These are phyloP conservation scores for Poeciliopsis presidionis DNA, from an alignment of 2,797 vertebrate species.

Conservation along the genomic window DNA sequence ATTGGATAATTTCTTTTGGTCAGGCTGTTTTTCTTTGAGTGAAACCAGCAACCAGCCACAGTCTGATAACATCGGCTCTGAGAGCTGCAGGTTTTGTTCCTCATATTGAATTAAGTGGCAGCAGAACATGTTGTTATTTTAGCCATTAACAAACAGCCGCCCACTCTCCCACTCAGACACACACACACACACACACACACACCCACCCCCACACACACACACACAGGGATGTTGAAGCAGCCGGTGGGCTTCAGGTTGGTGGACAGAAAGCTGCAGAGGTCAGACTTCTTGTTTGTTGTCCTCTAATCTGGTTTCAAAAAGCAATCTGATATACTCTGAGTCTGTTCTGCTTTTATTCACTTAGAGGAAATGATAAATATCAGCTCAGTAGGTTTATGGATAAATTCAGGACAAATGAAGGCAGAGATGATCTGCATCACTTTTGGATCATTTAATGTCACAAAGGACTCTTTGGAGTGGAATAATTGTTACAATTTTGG, in stretches of 20 bases:
- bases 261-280: constrained; percentile 13
- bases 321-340: background rate
- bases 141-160: constrained; percentile 36
- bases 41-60: constrained; percentile 34
- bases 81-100: constrained; percentile 42
- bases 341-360: constrained; percentile 3
- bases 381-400: background rate
- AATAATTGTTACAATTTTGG: background rate
- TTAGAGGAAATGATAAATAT: background rate
- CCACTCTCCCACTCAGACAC: constrained; percentile 15
- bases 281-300: constrained; percentile 11
- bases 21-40: background rate
- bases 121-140: constrained; percentile 66
- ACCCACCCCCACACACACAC: constrained; percentile 10
- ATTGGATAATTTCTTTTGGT: background rate
- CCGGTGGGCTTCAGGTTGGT: background rate
- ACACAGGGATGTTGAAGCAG: constrained; percentile 12
- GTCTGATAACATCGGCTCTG: constrained; percentile 36
- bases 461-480: background rate
- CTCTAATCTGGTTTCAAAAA: constrained; percentile 7
- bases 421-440: background rate
- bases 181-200: constrained; percentile 15
- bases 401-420: background rate
- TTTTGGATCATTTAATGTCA: background rate
- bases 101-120: constrained; percentile 66